Conservation (phyloP, 2,888 invertebrate species). For the Amblyteles armatorius region DNA sequence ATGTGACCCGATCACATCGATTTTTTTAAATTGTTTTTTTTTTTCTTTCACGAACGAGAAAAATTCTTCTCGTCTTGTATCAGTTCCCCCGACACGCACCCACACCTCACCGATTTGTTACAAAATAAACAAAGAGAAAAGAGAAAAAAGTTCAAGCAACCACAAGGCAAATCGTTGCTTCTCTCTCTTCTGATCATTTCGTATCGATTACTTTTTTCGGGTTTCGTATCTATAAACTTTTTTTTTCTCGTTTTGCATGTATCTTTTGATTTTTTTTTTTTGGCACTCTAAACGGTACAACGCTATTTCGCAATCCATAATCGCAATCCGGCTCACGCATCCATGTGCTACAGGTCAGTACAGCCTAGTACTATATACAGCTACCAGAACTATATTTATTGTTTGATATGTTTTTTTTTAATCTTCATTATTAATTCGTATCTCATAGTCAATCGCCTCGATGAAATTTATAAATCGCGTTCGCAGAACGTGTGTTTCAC, state of each 20-base stretch:
- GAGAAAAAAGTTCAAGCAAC: slow-evolving; percentile 57
- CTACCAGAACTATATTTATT: slow-evolving; percentile 75
- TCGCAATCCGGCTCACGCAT: slow-evolving; percentile 82
- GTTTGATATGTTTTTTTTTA: slow-evolving; percentile 52
- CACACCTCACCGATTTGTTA: slow-evolving; percentile 79
- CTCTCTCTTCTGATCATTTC: slow-evolving; percentile 39
- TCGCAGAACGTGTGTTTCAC: slow-evolving; percentile 70
- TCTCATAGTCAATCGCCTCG: slow-evolving; percentile 39
- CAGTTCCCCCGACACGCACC: slow-evolving; percentile 78
- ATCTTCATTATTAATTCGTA: slow-evolving; percentile 50
- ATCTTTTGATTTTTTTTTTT: slow-evolving; percentile 66
- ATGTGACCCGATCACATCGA: slow-evolving; percentile 27
- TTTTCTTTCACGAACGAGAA: slow-evolving; percentile 62
- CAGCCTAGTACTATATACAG: slow-evolving; percentile 84
- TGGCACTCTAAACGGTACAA: slow-evolving; percentile 72
- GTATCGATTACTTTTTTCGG: slow-evolving; percentile 46
- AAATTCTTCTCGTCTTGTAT: slow-evolving; percentile 62
- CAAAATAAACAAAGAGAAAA: slow-evolving; percentile 50
- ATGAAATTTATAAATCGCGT: slow-evolving; percentile 45
- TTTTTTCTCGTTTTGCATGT: slow-evolving; percentile 65
- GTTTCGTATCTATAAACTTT: slow-evolving; percentile 52
- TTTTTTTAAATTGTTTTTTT: slow-evolving; percentile 11
- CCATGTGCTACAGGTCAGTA: slow-evolving; percentile 85
- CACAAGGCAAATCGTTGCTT: slow-evolving; percentile 42
- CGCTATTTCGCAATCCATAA: slow-evolving; percentile 82